Evolutionary conservation across 2,888 invertebrate species (phyloP).

Genomic region (Drosophila imparisetae): DNA sequence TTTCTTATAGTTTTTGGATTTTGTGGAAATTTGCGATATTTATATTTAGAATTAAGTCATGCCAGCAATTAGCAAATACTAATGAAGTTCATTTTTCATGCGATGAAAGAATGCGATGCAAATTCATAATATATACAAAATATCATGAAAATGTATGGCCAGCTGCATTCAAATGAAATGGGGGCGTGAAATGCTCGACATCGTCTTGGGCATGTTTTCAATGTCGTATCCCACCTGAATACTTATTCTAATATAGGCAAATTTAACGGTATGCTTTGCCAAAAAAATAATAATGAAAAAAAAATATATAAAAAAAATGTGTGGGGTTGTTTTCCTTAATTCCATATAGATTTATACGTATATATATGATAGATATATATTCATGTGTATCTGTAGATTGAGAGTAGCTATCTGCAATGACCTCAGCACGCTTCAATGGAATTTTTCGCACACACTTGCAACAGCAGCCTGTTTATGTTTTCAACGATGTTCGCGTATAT

Average conservation of each 20-base stretch:
- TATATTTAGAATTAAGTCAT: constrained; percentile 29
- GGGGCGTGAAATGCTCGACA: constrained; percentile 53
- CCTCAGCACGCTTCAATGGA: constrained; percentile 68
- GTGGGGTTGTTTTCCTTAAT: constrained; percentile 7
- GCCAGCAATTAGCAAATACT: constrained; percentile 55
- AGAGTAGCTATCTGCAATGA: constrained; percentile 47
- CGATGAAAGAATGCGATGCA: constrained; percentile 26
- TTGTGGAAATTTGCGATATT: constrained; percentile 28
- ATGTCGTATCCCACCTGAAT: constrained; percentile 57
- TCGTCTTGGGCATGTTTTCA: constrained; percentile 21
- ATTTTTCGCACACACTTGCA: constrained; percentile 59
- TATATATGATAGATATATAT: neutral
- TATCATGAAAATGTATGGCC: constrained; percentile 32
- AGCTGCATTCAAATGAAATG: constrained; percentile 32
- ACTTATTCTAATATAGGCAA: neutral
- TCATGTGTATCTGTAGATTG: constrained; percentile 14
- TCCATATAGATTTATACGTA: constrained; percentile 6
- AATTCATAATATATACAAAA: constrained; percentile 24
- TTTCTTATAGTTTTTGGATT: neutral
- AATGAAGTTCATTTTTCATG: constrained; percentile 52
- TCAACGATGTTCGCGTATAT: constrained; percentile 22
- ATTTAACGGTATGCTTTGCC: constrained; percentile 21
- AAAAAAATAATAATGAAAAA: constrained; percentile 12
- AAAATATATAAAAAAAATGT: neutral
- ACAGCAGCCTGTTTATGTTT: constrained; percentile 57